phyloP scores from a whole-genome alignment of 2,888 invertebrate genomes.

The Morpho deidamia region DNA sequence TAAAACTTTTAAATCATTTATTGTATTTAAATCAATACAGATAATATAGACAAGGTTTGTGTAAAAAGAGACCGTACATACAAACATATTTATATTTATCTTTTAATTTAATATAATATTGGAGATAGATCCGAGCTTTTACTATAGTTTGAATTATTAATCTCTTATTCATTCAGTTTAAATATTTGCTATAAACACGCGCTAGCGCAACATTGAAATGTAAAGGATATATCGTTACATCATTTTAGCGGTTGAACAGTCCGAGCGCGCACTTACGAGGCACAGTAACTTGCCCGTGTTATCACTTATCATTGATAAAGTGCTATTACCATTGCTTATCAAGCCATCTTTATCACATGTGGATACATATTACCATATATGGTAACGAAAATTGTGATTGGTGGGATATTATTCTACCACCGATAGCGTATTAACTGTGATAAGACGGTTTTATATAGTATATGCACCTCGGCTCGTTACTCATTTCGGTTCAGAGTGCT shows the following conservation, averaged over 20 bases:
- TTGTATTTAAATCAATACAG: too few species aligned
- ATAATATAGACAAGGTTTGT: too few species aligned
- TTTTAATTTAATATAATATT: too few species aligned
- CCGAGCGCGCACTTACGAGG: constrained; percentile 10
- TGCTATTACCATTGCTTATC: constrained; percentile 42
- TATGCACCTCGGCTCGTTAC: constrained; percentile 64
- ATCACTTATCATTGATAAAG: constrained; percentile 25
- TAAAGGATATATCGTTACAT: constrained; percentile 4
- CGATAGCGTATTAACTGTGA: constrained; percentile 73
- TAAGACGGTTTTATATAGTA: constrained; percentile 76
- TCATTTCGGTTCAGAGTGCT: constrained; percentile 65
- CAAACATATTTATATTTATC: too few species aligned
- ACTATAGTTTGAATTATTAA: too few species aligned
- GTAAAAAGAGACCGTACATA: too few species aligned
- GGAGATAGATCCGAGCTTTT: too few species aligned
- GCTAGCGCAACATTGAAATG: not conserved
- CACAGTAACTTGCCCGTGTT: not conserved
- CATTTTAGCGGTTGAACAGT: constrained; percentile 6
- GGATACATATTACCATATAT: constrained; percentile 83
- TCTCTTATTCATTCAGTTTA: too few species aligned
- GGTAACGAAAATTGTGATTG: constrained; percentile 86
- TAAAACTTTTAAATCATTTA: too few species aligned
- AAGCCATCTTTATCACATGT: constrained; percentile 51
- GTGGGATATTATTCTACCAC: constrained; percentile 68
- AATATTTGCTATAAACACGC: too few species aligned